phyloP scores from a whole-genome alignment of 2,888 invertebrate species.

The Buathra laborator region DNA sequence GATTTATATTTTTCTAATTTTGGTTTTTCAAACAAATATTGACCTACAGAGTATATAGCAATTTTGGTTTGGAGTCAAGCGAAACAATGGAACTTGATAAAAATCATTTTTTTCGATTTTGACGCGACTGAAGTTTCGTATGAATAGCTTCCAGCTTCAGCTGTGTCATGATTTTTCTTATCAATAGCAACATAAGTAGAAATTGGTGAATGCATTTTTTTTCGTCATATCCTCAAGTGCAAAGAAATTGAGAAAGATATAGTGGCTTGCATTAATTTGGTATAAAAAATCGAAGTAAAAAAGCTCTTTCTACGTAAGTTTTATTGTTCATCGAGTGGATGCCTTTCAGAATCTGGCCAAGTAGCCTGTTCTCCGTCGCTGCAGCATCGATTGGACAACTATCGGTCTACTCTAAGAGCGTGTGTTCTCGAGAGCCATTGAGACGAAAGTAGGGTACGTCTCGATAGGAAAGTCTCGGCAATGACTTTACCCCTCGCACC shows the following conservation, averaged over 20 bases:
- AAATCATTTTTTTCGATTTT: not conserved
- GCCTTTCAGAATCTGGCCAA: conserved; percentile 21
- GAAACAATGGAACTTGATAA: not conserved
- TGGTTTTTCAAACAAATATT: too few species aligned
- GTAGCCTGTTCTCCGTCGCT: conserved; percentile 30
- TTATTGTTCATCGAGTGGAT: conserved; percentile 39
- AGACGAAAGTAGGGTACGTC: not conserved
- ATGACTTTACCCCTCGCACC: conserved; percentile 27
- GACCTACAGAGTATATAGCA: too few species aligned
- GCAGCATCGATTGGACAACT: conserved; percentile 49
- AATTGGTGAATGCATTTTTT: not conserved
- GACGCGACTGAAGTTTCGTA: not conserved
- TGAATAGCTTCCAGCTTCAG: not conserved
- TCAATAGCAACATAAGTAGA: not conserved
- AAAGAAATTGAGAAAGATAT: conserved; percentile 15
- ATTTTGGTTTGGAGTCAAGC: not conserved
- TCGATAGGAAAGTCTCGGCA: conserved; percentile 23
- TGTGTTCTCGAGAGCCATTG: conserved; percentile 40
- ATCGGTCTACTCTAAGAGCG: conserved; percentile 28
- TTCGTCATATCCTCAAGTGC: not conserved
- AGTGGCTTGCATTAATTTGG: not conserved
- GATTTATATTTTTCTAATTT: not conserved
- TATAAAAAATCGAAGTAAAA: conserved; percentile 31
- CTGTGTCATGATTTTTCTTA: too few species aligned
- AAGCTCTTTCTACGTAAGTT: conserved; percentile 35